These are phyloP conservation scores for Xenopus laevis DNA, from an alignment of 2,113 vertebrate species.

Conservation along the genomic window DNA sequence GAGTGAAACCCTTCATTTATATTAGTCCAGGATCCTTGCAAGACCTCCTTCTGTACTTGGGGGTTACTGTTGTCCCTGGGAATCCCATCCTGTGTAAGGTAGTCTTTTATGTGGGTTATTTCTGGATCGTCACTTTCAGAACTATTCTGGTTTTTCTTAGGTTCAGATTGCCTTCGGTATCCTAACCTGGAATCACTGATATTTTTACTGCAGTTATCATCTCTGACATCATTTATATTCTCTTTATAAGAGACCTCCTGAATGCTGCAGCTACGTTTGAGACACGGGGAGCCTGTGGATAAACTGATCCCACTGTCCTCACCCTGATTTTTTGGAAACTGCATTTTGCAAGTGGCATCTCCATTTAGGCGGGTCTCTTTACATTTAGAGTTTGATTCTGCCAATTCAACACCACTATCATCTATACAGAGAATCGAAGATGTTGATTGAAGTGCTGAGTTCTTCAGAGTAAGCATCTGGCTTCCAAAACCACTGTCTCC, in stretches of 20 bases:
- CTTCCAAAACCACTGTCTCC: conserved; percentile 38
- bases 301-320: conserved; percentile 40
- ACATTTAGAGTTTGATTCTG: neutral
- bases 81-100: conserved; percentile 3
- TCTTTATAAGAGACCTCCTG: neutral
- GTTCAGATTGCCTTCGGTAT: conserved; percentile 12
- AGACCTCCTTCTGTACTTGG: neutral
- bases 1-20: neutral
- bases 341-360: neutral
- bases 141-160: neutral
- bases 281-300: conserved; percentile 21
- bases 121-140: neutral
- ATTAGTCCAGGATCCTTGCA: conserved; percentile 19
- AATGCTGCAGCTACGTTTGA: conserved; percentile 14
- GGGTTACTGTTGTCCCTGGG: too few relatives aligned
- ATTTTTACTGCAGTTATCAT: neutral
- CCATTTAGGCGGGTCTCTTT: neutral
- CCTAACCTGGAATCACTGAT: neutral
- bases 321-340: neutral
- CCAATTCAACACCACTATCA: neutral
- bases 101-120: neutral
- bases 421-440: neutral
- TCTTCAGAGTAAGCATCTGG: neutral
- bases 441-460: neutral
- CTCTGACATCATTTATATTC: neutral